phyloP scores from a whole-genome alignment of 2,888 invertebrate species.

The Pollenia labialis region DNA sequence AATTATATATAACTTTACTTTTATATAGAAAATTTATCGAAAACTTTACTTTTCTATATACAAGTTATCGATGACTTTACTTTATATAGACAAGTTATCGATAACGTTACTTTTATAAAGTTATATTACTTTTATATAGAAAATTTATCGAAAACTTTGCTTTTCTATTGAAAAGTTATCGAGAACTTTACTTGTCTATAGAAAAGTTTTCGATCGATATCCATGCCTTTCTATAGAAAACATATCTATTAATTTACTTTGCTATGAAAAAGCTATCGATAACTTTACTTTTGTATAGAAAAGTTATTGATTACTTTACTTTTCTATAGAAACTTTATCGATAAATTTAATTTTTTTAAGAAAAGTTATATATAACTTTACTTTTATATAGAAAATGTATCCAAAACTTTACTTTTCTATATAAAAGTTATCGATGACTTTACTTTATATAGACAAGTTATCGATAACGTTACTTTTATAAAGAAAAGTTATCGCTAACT shows the following conservation, averaged over 20 bases:
- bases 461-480: background rate
- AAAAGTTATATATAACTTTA: background rate
- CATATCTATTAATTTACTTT: background rate
- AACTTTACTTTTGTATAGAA: background rate
- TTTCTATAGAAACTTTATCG: constrained; percentile 5
- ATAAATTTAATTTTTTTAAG: background rate
- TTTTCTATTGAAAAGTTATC: background rate
- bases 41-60: background rate
- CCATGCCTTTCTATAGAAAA: background rate
- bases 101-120: background rate
- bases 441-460: background rate
- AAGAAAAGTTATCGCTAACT: background rate
- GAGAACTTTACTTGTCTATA: background rate
- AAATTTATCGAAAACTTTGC: background rate
- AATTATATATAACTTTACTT: background rate
- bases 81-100: background rate
- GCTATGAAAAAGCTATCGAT: background rate
- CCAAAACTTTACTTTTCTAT: background rate
- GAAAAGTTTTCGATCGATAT: too few relatives aligned
- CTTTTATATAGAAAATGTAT: background rate
- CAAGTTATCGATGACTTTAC: background rate
- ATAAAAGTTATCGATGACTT: background rate
- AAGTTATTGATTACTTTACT: background rate
- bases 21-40: background rate
- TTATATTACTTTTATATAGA: background rate